Conservation (phyloP, 1,140 invertebrate species). For the Araneus ventricosus region DNA sequence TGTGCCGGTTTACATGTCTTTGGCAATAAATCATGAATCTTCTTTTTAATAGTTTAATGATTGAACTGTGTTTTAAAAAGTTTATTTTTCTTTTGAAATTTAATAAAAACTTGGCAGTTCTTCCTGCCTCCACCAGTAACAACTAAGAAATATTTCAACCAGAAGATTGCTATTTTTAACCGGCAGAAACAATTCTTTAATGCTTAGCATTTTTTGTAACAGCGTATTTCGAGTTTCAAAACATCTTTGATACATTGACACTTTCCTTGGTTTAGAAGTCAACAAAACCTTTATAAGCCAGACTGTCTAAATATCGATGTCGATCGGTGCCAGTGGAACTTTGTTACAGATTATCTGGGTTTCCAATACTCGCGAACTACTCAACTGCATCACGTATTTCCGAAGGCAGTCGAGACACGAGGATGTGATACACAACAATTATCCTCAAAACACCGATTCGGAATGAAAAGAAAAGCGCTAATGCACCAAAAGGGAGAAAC, state of each 20-base stretch:
- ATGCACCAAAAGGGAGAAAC: background rate
- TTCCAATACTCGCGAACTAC: background rate
- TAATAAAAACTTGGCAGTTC: too few relatives aligned
- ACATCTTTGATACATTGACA: background rate
- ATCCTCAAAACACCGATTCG: conserved; percentile 39
- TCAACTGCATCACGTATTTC: conserved; percentile 47
- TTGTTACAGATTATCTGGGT: background rate
- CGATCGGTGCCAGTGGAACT: background rate
- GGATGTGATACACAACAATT: conserved; percentile 53
- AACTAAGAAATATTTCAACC: too few relatives aligned
- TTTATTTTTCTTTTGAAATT: too few relatives aligned
- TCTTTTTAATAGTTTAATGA: too few relatives aligned
- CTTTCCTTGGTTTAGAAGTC: background rate
- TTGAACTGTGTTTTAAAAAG: too few relatives aligned
- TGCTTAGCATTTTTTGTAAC: background rate
- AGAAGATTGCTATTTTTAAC: too few relatives aligned
- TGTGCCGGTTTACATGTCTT: too few relatives aligned
- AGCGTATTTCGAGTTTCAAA: background rate
- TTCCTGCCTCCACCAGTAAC: too few relatives aligned
- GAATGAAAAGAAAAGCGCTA: conserved; percentile 26
- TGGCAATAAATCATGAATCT: too few relatives aligned
- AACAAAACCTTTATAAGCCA: background rate
- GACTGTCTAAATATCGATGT: background rate
- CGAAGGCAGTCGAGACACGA: background rate
- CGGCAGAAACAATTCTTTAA: too few relatives aligned